Base-by-base conservation (phyloP, 1,140 invertebrate genomes). In the Bombus ignitus region DNA sequence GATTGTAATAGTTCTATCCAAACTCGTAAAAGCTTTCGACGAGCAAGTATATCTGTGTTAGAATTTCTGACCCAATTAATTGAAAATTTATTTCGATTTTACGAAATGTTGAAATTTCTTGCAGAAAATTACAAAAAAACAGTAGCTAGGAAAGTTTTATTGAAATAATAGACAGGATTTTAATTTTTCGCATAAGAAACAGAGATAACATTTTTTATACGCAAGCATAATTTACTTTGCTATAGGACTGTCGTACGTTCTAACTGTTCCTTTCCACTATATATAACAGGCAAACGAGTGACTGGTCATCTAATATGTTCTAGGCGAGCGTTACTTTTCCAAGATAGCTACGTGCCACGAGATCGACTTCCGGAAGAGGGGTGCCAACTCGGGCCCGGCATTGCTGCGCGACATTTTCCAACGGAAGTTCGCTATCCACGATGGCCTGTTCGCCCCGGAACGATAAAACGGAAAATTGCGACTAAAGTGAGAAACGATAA, bases 391-490 rank as follows among this genome's bases (percentile, higher is more conserved):
- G 37, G 70, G n/a, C 28, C 10, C 22, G 12, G 70, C 37, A 44
- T 44, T 37, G 4, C 72, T 2, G 22, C 57, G 42, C 32, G 62
- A 68, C 44, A 70, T 77, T 83, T 83, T 57, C 59, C 59, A 76
- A n/a, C 71, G 81, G 22, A 44, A 57, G 66, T 74, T n/a, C 47
- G 71, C 47, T 12, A 42, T 10, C 57, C 62, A 37, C 65, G 44
- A n/a, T 72, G 39, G 15, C 22, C 35, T n/a, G 39, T 25, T 13
- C 62, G 62, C 44, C 13, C 9, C 47, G 44, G 10, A 59, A 73
- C 66, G 44, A 78, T 57, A 71, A 53, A 79, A 74, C 42, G 73
- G 62, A 76, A 75, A 87, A 89, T 78, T 35, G 82, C 68, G 72
- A 39, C 25, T 35, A 70, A 76, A 80, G 65, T 72, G 66, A 81